A percentile compares a stretch with the other conserved stretches of the same genome.
phyloP scores from a whole-genome alignment of 2,888 invertebrate species.

The Cataglyphis livida region DNA sequence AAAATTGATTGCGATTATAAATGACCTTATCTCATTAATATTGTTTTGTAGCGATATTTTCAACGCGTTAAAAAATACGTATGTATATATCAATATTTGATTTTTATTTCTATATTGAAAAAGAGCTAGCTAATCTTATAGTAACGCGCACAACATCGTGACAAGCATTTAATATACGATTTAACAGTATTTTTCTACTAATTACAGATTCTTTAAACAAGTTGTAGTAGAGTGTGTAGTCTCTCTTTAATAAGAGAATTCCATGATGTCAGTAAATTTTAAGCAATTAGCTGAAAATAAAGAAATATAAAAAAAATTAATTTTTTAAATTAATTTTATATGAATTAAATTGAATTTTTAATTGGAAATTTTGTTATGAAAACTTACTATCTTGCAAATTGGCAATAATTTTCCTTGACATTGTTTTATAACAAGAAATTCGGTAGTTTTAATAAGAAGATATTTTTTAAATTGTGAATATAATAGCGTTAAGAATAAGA shows the following conservation, averaged over 20 bases:
- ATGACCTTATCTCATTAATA: neutral
- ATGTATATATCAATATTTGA: conserved; percentile 25
- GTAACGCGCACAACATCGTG: neutral
- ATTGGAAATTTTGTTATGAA: neutral
- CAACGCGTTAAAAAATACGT: neutral
- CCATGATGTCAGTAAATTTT: neutral
- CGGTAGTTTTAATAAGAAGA: neutral
- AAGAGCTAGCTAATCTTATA: neutral
- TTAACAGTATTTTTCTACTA: conserved; percentile 4
- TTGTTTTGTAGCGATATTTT: neutral
- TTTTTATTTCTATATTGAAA: neutral
- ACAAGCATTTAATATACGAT: conserved; percentile 1
- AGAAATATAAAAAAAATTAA: neutral
- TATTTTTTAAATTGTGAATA: neutral
- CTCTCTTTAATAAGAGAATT: neutral
- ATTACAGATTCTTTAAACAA: neutral
- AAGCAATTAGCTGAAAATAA: neutral
- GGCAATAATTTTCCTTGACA: neutral
- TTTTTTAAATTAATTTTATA: neutral
- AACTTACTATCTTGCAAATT: neutral
- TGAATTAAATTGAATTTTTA: neutral
- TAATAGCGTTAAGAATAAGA: neutral
- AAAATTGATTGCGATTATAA: neutral
- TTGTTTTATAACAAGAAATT: neutral
- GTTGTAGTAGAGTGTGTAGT: neutral